A percentile compares a stretch with the other conserved stretches of the same genome.
phyloP scores from a whole-genome alignment of 2,888 invertebrate species.

The Emesis furor region DNA sequence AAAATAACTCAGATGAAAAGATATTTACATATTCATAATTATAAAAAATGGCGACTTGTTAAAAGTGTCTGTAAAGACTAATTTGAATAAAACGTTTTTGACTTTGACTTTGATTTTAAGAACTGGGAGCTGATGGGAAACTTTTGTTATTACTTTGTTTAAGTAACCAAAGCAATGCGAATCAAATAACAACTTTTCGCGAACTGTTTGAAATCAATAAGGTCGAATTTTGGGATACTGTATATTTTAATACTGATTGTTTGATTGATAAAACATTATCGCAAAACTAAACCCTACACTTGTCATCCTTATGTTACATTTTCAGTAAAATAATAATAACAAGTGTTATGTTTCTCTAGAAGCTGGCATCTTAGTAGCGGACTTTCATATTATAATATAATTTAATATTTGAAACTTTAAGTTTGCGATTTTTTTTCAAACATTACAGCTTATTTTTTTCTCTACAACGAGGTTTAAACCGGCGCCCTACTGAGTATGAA shows the following conservation, averaged over 20 bases:
- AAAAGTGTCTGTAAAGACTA: no score
- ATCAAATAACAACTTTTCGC: background rate
- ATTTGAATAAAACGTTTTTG: no score
- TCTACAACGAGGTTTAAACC: background rate
- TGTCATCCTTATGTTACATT: background rate
- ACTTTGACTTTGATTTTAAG: no score
- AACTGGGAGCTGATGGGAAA: background rate
- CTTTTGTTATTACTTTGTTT: background rate
- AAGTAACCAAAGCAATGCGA: conserved; percentile 8
- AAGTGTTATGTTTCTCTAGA: background rate
- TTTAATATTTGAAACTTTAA: background rate
- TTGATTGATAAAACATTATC: background rate
- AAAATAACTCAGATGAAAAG: no score
- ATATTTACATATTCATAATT: no score
- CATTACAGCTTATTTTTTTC: background rate
- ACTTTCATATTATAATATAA: background rate
- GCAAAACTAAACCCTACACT: background rate
- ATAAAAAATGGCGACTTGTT: no score
- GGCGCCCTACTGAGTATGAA: background rate
- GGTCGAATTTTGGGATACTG: background rate
- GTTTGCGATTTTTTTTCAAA: background rate
- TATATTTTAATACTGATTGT: background rate
- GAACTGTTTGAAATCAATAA: background rate
- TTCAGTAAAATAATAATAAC: background rate
- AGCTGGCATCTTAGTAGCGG: background rate